Percentiles rank a stretch among this genome's conserved stretches.
Evolutionary conservation across 2,113 vertebrate genomes (phyloP).

Genomic region (Pseudolaguvia tuberculata): DNA sequence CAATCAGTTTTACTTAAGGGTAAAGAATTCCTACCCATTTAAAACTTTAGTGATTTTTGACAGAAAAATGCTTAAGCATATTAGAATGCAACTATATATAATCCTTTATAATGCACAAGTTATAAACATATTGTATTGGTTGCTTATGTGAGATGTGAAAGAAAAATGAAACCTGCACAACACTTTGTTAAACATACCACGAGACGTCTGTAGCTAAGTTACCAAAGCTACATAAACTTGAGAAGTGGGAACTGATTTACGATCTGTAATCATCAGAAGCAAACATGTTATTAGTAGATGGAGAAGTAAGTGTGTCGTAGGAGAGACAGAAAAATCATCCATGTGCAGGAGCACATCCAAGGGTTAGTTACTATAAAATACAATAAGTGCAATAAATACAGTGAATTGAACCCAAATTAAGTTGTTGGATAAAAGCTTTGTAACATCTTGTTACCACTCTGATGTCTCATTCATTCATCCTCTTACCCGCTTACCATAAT

Average conservation of each 20-base stretch:
- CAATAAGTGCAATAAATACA: background rate
- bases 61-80: background rate
- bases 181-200: too few relatives aligned
- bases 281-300: conserved; percentile 14
- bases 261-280: background rate
- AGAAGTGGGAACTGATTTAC: background rate
- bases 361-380: background rate
- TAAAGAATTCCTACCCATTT: background rate
- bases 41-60: background rate
- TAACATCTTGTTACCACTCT: background rate
- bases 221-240: background rate
- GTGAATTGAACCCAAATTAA: background rate
- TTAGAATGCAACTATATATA: background rate
- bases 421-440: background rate
- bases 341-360: background rate
- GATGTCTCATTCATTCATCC: too few relatives aligned
- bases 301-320: too few relatives aligned
- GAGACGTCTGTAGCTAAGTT: background rate
- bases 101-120: too few relatives aligned
- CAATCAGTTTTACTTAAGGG: background rate
- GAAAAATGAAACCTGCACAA: background rate
- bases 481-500: too few relatives aligned
- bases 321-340: background rate
- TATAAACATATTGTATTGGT: background rate
- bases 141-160: too few relatives aligned